Evolutionary conservation across 2,888 invertebrate genomes (phyloP), one percentile per base, ranked within the genome.

Genomic region (Dichetophora obliterata): DNA sequence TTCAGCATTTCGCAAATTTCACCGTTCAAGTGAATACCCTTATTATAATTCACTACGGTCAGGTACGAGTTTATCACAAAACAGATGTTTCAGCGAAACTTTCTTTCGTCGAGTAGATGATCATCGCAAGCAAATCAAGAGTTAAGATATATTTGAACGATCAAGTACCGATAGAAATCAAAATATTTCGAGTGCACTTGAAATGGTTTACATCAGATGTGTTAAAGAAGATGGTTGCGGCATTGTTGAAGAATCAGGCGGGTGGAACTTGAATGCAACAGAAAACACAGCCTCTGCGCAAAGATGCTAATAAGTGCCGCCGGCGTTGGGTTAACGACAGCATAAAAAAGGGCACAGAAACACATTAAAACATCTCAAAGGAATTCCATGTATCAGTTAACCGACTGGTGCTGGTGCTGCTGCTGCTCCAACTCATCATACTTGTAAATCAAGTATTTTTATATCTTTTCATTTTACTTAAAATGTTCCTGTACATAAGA

Each of bases 241-340:
- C 14, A 14, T 8, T 11, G 43, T 2, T 2, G 11, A 11, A 11
- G 43, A 3, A 43, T 1, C 43, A 11, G 63, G 31, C 63, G 66
- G 43, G 19, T 48, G 50, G 50, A 48, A 22, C 50, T 68, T 50
- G 68, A 68, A 27, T 50, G 68, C n/a, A n/a, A 50, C 50, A 68
- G 24, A 31, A 14, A 43, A 66, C n/a, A 37, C 66, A 48, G 68
- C 22, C 50, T 27, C 16, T 43, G 4, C 24, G 71, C 71, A 71
- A 48, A 66, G 75, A 59, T 75, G 61, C 69, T 75, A 75, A 75
- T 75, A 69, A 75, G 52, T 69, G 68, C 68, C 75, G 68, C 66
- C n/a, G 24, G 37, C 66, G 66, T 43, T 50, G 66, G 65, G 65
- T 74, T 66, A 74, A 73, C 61, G 19, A 74, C 61, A 69, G 24